phyloP scores from a whole-genome alignment of 2,888 invertebrate genomes.

The Himalopsyche kuldschensis region DNA sequence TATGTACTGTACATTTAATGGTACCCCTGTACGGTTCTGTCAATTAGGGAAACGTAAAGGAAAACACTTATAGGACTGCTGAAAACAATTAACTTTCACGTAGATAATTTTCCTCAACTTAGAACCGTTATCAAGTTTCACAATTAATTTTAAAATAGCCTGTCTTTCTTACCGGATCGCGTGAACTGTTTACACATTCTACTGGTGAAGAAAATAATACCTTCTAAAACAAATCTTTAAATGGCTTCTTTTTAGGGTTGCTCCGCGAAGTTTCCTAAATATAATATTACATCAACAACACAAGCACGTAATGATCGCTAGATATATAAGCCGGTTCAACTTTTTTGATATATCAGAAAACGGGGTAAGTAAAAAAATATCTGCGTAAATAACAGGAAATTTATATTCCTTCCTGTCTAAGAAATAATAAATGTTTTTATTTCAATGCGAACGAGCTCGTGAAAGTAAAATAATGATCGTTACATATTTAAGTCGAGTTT shows the following conservation, averaged over 20 bases:
- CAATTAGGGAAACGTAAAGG: not conserved
- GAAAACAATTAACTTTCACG: constrained; percentile 30
- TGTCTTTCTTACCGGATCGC: not conserved
- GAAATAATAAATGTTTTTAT: not conserved
- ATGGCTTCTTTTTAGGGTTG: not conserved
- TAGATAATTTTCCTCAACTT: constrained; percentile 21
- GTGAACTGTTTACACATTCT: not conserved
- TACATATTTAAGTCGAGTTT: too few species aligned
- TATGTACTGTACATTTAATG: not conserved
- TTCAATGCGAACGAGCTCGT: not conserved
- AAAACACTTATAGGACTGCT: not conserved
- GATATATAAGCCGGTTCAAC: not conserved
- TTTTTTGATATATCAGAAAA: not conserved
- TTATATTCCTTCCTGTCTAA: not conserved
- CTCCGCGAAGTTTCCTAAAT: not conserved
- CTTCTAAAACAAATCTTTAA: not conserved
- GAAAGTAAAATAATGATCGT: too few species aligned
- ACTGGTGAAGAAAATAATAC: not conserved
- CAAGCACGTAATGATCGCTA: not conserved
- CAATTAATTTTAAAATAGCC: constrained; percentile 27
- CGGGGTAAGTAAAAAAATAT: not conserved
- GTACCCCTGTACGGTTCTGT: not conserved
- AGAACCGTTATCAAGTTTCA: constrained; percentile 30
- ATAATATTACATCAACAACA: not conserved
- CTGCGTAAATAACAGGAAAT: not conserved